Percentiles rank a stretch among this genome's conserved stretches.
These are phyloP conservation scores for Heterotilapia buettikoferi DNA, from an alignment of 2,113 vertebrate genomes.

Conservation along the genomic window DNA sequence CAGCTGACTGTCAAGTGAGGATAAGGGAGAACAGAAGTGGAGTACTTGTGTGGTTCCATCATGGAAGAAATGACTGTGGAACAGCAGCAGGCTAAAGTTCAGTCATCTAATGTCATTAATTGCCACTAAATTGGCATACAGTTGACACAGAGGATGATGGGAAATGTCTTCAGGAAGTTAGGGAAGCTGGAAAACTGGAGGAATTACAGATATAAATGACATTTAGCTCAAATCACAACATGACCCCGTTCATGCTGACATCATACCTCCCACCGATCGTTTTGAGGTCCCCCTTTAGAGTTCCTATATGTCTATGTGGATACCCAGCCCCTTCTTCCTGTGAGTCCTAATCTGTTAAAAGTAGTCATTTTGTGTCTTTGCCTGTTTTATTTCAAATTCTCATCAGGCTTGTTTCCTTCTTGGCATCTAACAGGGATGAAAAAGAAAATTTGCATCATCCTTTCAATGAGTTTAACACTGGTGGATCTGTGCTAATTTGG, in stretches of 20 bases:
- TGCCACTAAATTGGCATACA: neutral
- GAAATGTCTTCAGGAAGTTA: neutral
- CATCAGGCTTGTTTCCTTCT: constrained; percentile 28
- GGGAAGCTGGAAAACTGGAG: constrained; percentile 1
- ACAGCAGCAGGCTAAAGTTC: constrained; percentile 3
- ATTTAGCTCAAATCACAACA: constrained; percentile 13
- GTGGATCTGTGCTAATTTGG: neutral
- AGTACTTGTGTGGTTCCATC: neutral
- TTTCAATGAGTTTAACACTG: neutral
- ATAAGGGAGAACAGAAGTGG: neutral
- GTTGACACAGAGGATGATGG: neutral
- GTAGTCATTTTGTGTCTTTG: constrained; percentile 18
- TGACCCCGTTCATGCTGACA: neutral
- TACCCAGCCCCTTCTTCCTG: neutral
- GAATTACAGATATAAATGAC: constrained; percentile 1
- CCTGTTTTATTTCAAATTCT: constrained; percentile 22
- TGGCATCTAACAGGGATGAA: constrained; percentile 30
- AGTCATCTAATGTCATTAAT: neutral
- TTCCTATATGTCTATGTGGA: neutral
- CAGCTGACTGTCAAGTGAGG: constrained; percentile 23
- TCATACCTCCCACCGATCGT: constrained; percentile 18
- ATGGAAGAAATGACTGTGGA: neutral
- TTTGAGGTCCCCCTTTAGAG: neutral
- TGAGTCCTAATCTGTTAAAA: constrained; percentile 22
- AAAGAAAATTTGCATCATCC: constrained; percentile 4